Percentiles rank a stretch among this genome's conserved stretches.
These are phyloP conservation scores for Beroe ovata DNA, from an alignment of 37 sponge, comb jelly and placozoan genomes.

Conservation along the genomic window DNA sequence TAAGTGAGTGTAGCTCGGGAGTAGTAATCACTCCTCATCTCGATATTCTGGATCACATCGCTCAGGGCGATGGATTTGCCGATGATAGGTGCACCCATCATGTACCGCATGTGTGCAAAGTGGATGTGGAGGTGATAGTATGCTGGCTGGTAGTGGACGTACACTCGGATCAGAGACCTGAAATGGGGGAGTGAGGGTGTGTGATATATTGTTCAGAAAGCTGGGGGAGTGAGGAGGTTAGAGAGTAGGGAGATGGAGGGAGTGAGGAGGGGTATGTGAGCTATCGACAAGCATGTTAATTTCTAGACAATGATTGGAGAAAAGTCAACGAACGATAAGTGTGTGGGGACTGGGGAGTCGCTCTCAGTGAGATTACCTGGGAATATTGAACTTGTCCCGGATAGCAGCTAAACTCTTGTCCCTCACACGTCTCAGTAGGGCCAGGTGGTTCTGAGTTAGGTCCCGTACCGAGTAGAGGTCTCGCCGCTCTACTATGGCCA, in stretches of 20 bases:
- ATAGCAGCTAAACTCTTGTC: constrained; percentile 69
- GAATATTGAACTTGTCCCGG: constrained; percentile 72
- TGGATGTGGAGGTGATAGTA: constrained; percentile 98
- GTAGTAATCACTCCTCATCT: constrained; percentile 75
- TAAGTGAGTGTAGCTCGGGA: constrained; percentile 77
- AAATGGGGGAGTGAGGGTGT: not conserved
- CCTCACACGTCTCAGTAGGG: constrained; percentile 79
- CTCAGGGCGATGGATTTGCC: constrained; percentile 84
- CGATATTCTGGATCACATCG: constrained; percentile 93
- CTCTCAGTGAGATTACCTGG: too few species aligned
- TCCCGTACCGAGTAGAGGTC: constrained; percentile 82
- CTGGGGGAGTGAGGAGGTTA: not conserved
- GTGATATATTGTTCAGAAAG: too few species aligned
- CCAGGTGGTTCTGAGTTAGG: constrained; percentile 73
- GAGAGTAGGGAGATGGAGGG: not conserved
- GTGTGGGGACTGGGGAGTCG: too few species aligned
- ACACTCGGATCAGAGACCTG: constrained; percentile 74
- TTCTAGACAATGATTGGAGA: too few species aligned
- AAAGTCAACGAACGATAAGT: too few species aligned
- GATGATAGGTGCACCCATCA: constrained; percentile 71
- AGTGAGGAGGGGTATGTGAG: not conserved
- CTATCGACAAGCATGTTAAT: too few species aligned
- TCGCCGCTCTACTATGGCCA: constrained; percentile 75
- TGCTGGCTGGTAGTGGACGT: constrained; percentile 96
- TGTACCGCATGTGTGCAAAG: constrained; percentile 78